These are phyloP conservation scores for Altica lythri DNA, from an alignment of 2,888 invertebrate species.

Conservation along the genomic window DNA sequence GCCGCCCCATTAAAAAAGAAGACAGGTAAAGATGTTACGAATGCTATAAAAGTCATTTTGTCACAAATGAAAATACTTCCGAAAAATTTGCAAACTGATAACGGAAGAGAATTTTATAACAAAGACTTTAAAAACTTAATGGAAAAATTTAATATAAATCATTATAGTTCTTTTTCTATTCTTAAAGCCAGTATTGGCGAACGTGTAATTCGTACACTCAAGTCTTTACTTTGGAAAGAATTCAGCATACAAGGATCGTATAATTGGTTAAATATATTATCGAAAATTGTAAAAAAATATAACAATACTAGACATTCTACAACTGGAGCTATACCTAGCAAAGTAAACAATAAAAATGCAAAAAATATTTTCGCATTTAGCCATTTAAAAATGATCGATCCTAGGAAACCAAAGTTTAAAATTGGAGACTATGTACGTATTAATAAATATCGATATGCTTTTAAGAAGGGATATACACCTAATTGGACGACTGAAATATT, in stretches of 20 bases:
- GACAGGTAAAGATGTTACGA: too few relatives aligned
- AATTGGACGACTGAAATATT: constrained; percentile 51
- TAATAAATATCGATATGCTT: constrained; percentile 43
- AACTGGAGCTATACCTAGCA: constrained; percentile 13
- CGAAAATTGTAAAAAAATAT: constrained; percentile 22
- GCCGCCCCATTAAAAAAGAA: too few relatives aligned
- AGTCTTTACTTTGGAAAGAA: constrained; percentile 30
- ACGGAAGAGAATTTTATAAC: too few relatives aligned
- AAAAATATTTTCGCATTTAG: constrained; percentile 19
- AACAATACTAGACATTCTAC: constrained; percentile 24
- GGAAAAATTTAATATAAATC: too few relatives aligned
- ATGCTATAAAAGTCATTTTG: too few relatives aligned
- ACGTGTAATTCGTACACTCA: too few relatives aligned
- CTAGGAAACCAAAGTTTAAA: constrained; percentile 28
- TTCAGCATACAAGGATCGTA: constrained; percentile 42
- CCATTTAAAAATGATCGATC: constrained; percentile 26
- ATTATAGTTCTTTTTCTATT: too few relatives aligned
- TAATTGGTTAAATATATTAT: constrained; percentile 30
- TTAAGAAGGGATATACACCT: constrained; percentile 48
- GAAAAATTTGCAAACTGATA: too few relatives aligned
- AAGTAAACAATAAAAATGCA: constrained; percentile 15
- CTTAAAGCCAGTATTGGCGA: too few relatives aligned
- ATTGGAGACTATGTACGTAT: constrained; percentile 40
- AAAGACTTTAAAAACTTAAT: too few relatives aligned
- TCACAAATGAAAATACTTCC: too few relatives aligned